phyloP scores from a whole-genome alignment of 2,888 invertebrate genomes.

The Ryuthela nishihirai region DNA sequence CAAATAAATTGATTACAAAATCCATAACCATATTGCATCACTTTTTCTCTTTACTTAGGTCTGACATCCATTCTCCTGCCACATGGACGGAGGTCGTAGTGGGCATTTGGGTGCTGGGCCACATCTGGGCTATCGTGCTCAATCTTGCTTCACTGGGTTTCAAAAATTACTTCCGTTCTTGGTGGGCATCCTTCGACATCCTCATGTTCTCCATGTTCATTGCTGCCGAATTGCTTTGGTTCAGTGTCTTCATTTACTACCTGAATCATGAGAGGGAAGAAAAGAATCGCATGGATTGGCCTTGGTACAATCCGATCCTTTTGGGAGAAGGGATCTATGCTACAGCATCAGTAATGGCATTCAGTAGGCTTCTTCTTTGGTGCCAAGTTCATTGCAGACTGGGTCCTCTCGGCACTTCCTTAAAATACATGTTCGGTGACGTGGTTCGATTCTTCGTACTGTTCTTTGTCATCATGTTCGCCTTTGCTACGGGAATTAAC shows the following conservation, averaged over 20 bases:
- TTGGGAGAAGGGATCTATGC: constrained; percentile 65
- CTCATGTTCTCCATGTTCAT: constrained; percentile 45
- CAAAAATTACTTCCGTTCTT: constrained; percentile 26
- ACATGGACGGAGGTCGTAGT: constrained; percentile 16
- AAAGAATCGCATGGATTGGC: constrained; percentile 64
- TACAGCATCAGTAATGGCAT: constrained; percentile 64
- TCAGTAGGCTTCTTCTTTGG: constrained; percentile 61
- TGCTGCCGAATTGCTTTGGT: constrained; percentile 66
- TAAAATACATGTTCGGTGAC: constrained; percentile 33
- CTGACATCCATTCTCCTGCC: constrained; percentile 44
- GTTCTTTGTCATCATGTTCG: constrained; percentile 58
- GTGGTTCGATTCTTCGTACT: constrained; percentile 57
- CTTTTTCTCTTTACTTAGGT: constrained; percentile 4
- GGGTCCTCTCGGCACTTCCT: constrained; percentile 57
- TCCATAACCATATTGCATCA: too few relatives aligned
- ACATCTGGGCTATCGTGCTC: constrained; percentile 32
- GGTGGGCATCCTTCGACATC: constrained; percentile 34
- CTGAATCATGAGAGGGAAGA: too few relatives aligned
- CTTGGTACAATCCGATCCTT: constrained; percentile 61
- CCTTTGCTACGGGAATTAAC: constrained; percentile 50
- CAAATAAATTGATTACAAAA: too few relatives aligned
- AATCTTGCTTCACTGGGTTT: constrained; percentile 21
- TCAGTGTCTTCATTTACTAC: constrained; percentile 67
- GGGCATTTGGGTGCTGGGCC: constrained; percentile 28
- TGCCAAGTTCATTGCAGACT: constrained; percentile 62